These are phyloP conservation scores for Zoroaster sp. DNA, from an alignment of 53 echinoderm and acorn worm species.

Conservation along the genomic window DNA sequence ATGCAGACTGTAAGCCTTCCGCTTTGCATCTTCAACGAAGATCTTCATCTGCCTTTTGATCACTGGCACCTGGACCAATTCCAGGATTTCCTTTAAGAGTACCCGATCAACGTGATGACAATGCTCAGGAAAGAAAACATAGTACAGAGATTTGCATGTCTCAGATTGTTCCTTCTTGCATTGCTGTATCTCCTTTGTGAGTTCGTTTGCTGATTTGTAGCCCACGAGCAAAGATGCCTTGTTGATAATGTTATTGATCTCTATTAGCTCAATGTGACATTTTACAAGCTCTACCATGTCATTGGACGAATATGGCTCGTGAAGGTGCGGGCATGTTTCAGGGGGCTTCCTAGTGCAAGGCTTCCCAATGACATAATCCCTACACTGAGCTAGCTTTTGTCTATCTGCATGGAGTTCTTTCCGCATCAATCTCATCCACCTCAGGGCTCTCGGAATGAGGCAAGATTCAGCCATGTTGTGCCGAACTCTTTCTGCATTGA, in stretches of 20 bases:
- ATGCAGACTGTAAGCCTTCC: not conserved
- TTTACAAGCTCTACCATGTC: slow-evolving; percentile 1
- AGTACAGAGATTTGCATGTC: slow-evolving; percentile 34
- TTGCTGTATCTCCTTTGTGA: slow-evolving; percentile 10
- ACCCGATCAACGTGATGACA: slow-evolving; percentile 46
- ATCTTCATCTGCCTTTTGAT: slow-evolving; percentile 37
- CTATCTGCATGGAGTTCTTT: not conserved
- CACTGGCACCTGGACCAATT: not conserved
- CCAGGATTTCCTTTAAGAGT: not conserved
- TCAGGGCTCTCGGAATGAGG: slow-evolving; percentile 37
- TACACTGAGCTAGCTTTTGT: slow-evolving; percentile 47
- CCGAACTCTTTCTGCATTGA: slow-evolving; percentile 1
- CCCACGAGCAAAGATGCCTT: not conserved
- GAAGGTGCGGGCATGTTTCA: slow-evolving; percentile 11
- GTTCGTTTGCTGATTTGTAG: not conserved
- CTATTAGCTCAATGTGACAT: slow-evolving; percentile 20
- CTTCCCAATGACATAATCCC: slow-evolving; percentile 49
- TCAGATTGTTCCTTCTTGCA: not conserved
- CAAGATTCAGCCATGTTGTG: not conserved
- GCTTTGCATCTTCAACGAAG: slow-evolving; percentile 4
- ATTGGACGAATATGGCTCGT: slow-evolving; percentile 4
- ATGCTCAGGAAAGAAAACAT: slow-evolving; percentile 48
- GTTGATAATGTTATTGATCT: slow-evolving; percentile 28
- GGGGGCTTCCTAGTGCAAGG: slow-evolving; percentile 16
- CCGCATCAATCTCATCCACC: slow-evolving; percentile 49